These are phyloP conservation scores for Macroramphosus scolopax DNA, from an alignment of 2,797 vertebrate species.

Conservation along the genomic window DNA sequence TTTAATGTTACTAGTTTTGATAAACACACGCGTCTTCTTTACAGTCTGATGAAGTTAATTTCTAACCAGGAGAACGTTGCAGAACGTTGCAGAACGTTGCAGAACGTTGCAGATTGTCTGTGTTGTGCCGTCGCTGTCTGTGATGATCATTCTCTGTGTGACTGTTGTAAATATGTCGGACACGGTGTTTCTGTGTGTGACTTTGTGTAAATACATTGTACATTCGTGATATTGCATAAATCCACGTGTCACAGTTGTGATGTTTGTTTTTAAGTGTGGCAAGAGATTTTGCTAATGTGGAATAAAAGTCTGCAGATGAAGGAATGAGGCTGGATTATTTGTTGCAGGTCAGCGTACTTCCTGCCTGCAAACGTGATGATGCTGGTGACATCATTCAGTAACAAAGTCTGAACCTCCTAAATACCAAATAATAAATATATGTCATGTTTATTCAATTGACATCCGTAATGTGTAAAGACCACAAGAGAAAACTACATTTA, in stretches of 20 bases:
- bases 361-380: no score
- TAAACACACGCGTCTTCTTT: no score
- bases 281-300: conserved; percentile 66
- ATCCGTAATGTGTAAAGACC: no score
- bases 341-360: no score
- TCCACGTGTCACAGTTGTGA: conserved; percentile 44
- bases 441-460: no score
- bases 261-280: conserved; percentile 66
- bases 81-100: no score
- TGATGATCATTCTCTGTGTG: conserved; percentile 50
- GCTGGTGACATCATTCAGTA: no score
- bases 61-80: conserved; percentile 30
- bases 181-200: conserved; percentile 51
- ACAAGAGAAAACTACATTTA: no score
- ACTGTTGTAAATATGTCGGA: conserved; percentile 67
- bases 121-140: conserved; percentile 57
- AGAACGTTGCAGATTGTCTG: conserved; percentile 60
- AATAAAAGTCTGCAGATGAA: conserved; percentile 68
- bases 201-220: conserved; percentile 61
- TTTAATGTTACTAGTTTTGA: conserved; percentile 32
- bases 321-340: conserved; percentile 19
- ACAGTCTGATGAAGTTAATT: conserved; percentile 16
- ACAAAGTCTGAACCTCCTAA: no score
- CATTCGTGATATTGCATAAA: conserved; percentile 48
- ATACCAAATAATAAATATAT: no score